Evolutionary conservation across 2,113 vertebrate species (phyloP).

Genomic region (Meriones unguiculatus): DNA sequence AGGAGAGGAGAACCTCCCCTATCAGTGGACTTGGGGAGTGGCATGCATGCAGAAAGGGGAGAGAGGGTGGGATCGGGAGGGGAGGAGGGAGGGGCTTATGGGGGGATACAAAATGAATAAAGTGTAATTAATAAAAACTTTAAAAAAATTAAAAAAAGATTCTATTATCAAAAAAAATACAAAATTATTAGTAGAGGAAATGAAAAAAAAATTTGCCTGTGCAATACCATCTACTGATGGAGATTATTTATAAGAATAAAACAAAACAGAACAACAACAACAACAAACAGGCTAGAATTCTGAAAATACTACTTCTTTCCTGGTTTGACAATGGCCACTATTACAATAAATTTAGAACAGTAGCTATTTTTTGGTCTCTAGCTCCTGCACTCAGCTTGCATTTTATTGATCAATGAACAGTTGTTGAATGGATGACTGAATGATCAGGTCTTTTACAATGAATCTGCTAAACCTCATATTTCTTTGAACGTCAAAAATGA

Average conservation of each 20-base stretch:
- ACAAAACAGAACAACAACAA: too few relatives aligned
- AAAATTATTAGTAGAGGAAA: too few relatives aligned
- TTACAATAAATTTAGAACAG: neutral
- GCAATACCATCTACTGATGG: neutral
- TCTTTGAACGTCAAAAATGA: neutral
- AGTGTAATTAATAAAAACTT: too few relatives aligned
- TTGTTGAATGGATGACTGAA: neutral
- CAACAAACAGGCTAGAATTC: neutral
- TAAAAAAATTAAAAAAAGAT: too few relatives aligned
- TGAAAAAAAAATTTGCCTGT: neutral
- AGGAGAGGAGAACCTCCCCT: too few relatives aligned
- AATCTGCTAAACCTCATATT: neutral
- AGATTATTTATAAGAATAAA: too few relatives aligned
- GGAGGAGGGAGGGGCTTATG: too few relatives aligned
- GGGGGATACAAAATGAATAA: too few relatives aligned
- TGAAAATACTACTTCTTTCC: neutral
- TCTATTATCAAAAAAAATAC: too few relatives aligned
- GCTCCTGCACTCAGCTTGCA: neutral
- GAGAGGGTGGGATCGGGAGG: too few relatives aligned
- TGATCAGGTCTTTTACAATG: constrained; percentile 33
- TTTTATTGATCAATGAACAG: neutral
- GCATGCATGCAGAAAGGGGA: too few relatives aligned
- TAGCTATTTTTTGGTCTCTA: neutral
- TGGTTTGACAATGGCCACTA: neutral
- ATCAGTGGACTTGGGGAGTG: too few relatives aligned